Percentiles rank a stretch among this genome's conserved stretches.
These are phyloP conservation scores for Hemibagrus wyckioides DNA, from an alignment of 2,113 vertebrate species.

Conservation along the genomic window DNA sequence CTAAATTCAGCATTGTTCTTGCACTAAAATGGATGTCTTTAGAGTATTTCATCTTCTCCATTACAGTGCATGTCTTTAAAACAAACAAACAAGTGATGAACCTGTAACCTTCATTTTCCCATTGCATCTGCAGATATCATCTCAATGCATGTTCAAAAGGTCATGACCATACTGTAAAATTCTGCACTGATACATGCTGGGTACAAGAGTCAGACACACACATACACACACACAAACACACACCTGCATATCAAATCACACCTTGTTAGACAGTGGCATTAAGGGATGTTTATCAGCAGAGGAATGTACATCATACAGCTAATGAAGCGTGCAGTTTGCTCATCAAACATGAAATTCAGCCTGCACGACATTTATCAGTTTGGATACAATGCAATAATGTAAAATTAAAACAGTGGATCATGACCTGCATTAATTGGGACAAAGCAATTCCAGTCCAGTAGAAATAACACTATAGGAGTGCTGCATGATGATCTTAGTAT, in stretches of 20 bases:
- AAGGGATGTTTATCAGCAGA: conserved; percentile 52
- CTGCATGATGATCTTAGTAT: not conserved
- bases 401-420: conserved; percentile 39
- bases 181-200: conserved; percentile 28
- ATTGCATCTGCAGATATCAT: conserved; percentile 32
- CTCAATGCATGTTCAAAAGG: conserved; percentile 48
- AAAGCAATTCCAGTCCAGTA: not conserved
- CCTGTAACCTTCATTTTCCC: conserved; percentile 20
- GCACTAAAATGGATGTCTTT: not conserved
- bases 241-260: conserved; percentile 47
- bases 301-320: conserved; percentile 57
- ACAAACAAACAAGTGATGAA: conserved; percentile 21
- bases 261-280: conserved; percentile 50
- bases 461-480: not conserved
- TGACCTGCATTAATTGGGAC: conserved; percentile 43
- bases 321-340: conserved; percentile 59
- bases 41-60: not conserved
- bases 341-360: conserved; percentile 51
- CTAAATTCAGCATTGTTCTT: not conserved
- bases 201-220: conserved; percentile 20
- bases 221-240: not conserved
- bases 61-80: not conserved
- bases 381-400: conserved; percentile 26
- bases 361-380: conserved; percentile 51
- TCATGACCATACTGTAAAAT: conserved; percentile 46